These are phyloP conservation scores for Cyprinodon tularosa DNA, from an alignment of 2,113 vertebrate genomes.

Conservation along the genomic window DNA sequence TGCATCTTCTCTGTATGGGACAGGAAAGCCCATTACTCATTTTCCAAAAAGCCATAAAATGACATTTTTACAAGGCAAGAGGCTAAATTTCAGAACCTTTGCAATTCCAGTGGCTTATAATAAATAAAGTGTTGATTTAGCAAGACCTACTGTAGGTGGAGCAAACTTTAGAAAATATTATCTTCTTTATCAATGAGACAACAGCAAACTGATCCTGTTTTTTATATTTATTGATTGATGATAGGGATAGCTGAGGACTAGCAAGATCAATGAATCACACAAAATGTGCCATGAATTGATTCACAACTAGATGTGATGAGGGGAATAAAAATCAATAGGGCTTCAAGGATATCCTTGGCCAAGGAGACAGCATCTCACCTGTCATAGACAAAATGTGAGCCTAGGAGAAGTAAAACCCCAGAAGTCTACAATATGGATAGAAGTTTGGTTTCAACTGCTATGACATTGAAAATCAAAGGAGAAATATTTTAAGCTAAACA, in stretches of 20 bases:
- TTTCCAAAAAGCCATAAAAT: not conserved
- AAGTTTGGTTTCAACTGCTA: conserved; percentile 4
- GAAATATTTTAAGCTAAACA: not conserved
- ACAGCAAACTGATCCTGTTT: not conserved
- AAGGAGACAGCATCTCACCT: conserved; percentile 11
- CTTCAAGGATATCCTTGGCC: conserved; percentile 7
- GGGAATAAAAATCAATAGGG: conserved; percentile 12
- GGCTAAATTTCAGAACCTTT: not conserved
- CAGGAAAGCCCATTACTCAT: not conserved
- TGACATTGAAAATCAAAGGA: not conserved
- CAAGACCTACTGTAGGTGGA: not conserved
- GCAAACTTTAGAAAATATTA: not conserved
- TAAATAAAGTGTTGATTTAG: not conserved
- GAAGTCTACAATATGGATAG: conserved; percentile 16
- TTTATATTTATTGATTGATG: conserved; percentile 7
- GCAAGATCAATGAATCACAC: not conserved
- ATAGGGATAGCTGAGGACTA: conserved; percentile 2
- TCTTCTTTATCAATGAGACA: not conserved
- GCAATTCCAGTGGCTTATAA: not conserved
- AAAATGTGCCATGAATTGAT: conserved; percentile 10
- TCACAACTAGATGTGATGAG: conserved; percentile 7
- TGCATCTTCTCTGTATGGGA: not conserved
- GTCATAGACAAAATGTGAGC: conserved; percentile 13
- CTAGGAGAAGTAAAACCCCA: not conserved
- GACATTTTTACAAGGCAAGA: not conserved